Percentiles rank a stretch among this genome's conserved stretches.
phyloP scores from a whole-genome alignment of 2,113 vertebrate species.

The Alaudala cheleensis region DNA sequence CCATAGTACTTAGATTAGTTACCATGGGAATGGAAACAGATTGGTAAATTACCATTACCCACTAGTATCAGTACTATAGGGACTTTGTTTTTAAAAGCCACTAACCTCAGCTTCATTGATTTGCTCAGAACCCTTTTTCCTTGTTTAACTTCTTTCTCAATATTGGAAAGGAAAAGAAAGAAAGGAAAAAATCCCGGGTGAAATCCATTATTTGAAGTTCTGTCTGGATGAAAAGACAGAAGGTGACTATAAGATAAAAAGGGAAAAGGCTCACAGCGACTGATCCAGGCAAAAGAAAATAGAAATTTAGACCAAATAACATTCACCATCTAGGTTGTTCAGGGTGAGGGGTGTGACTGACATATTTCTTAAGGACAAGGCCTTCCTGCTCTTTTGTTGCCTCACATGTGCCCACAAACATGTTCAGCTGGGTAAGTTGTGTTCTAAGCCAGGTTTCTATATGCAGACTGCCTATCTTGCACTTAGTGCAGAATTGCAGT shows the following conservation, averaged over 20 bases:
- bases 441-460: neutral
- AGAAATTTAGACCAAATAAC: neutral
- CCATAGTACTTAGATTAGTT: conserved; percentile 26
- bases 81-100: neutral
- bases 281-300: neutral
- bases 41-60: neutral
- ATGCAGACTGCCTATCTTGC: neutral
- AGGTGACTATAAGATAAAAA: neutral
- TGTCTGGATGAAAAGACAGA: conserved; percentile 12
- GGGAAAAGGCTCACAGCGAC: neutral
- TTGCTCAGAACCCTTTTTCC: neutral
- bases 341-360: neutral
- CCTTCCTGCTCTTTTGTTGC: neutral
- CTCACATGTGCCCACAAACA: neutral
- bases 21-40: conserved; percentile 40
- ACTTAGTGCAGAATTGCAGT: neutral
- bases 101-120: neutral
- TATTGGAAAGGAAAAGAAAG: neutral
- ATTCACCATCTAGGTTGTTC: neutral
- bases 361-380: neutral
- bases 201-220: conserved; percentile 17
- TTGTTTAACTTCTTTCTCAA: neutral
- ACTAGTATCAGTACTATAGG: neutral
- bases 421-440: neutral
- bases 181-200: neutral